Conservation (phyloP, 2,888 invertebrate genomes). For the Stictocephala bisonia region DNA sequence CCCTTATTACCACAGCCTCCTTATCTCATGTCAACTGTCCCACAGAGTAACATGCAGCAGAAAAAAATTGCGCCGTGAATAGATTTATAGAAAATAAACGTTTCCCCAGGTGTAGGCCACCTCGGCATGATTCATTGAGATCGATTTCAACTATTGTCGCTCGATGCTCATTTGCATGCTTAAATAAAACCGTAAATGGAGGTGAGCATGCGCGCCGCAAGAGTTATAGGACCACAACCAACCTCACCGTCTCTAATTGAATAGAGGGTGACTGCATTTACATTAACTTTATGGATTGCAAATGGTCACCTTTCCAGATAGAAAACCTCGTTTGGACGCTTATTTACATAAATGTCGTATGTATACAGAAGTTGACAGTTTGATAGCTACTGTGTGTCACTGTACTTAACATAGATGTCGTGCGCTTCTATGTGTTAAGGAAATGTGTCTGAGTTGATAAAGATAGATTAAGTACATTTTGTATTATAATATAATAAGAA, state of each 20-base stretch:
- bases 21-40: slow-evolving; percentile 45
- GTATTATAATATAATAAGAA: too few species aligned
- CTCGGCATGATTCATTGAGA: slow-evolving; percentile 44
- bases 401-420: too few species aligned
- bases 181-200: slow-evolving; percentile 36
- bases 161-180: slow-evolving; percentile 31
- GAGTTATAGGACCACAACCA: background rate
- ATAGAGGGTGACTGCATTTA: slow-evolving; percentile 33
- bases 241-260: slow-evolving; percentile 16
- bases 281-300: slow-evolving; percentile 34
- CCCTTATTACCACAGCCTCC: slow-evolving; percentile 45
- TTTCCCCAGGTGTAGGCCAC: slow-evolving; percentile 36
- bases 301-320: too few species aligned
- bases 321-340: too few species aligned
- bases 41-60: slow-evolving; percentile 37
- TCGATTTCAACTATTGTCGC: slow-evolving; percentile 40
- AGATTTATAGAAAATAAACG: slow-evolving; percentile 45
- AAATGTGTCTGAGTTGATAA: too few species aligned
- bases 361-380: too few species aligned
- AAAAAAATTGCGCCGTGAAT: slow-evolving; percentile 38
- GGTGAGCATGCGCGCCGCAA: slow-evolving; percentile 10
- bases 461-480: too few species aligned
- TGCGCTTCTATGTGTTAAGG: too few species aligned
- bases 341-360: too few species aligned
- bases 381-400: too few species aligned